Evolutionary conservation across 2,113 vertebrate species (phyloP).

Genomic region (Melanocharis versteri): DNA sequence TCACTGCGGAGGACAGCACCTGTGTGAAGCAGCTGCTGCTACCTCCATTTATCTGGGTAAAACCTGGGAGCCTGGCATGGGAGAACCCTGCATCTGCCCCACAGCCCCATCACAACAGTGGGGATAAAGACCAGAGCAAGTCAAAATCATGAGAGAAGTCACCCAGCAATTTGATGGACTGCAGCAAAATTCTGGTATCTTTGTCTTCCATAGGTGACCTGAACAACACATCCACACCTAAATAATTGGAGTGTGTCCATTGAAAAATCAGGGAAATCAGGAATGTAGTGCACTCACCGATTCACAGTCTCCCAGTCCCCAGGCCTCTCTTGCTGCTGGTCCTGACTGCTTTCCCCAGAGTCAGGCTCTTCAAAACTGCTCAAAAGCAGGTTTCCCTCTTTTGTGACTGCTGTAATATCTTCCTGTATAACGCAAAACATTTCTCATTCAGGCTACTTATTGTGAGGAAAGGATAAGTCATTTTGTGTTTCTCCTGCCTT

Average conservation of each 20-base stretch:
- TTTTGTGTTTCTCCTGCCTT: neutral
- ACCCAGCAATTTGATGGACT: neutral
- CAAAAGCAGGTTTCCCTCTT: constrained; percentile 87
- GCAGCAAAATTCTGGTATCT: neutral
- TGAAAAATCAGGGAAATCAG: neutral
- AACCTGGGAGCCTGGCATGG: neutral
- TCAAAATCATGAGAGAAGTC: neutral
- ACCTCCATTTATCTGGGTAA: neutral
- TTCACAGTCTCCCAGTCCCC: constrained; percentile 92
- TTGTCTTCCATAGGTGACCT: neutral
- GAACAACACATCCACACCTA: neutral
- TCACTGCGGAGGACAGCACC: neutral
- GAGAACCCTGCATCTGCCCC: neutral
- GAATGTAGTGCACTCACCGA: constrained; percentile 68
- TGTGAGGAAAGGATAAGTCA: neutral
- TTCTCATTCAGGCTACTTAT: neutral
- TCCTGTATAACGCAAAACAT: constrained; percentile 72
- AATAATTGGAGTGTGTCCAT: neutral
- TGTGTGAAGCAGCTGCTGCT: neutral
- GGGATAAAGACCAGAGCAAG: neutral
- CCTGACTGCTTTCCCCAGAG: constrained; percentile 64
- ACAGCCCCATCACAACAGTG: neutral
- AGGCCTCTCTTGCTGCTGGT: constrained; percentile 74
- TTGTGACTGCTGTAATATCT: constrained; percentile 87
- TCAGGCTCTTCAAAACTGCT: constrained; percentile 81